Evolutionary conservation across 2,888 invertebrate genomes (phyloP), one percentile per base, ranked within the genome.

Genomic region (Tanytarsus gracilentus): DNA sequence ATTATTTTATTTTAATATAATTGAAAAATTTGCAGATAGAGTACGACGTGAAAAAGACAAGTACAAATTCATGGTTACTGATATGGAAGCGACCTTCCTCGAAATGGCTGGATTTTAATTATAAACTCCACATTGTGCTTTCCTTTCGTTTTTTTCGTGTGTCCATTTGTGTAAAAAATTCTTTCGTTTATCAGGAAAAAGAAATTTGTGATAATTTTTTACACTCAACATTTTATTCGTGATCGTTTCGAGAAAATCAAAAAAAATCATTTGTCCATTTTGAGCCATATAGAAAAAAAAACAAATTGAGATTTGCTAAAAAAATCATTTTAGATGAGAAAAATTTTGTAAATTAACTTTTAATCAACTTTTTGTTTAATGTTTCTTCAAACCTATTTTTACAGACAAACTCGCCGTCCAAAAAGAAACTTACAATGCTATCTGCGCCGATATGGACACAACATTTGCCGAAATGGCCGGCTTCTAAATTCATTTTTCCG

Each of bases 391-490:
- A 58, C 44, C 44, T 58, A 58, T 58, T 63, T 62, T 76, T 77
- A 62, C 76, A 79, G 79, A 79, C 76, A 75, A 77, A 65, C 73
- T 79, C 71, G 76, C 77, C 73, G 74, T 74, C 71, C 82, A 85
- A 78, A 91, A 90, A 84, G 89, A 90, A 82, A 88, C 88, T 80
- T 90, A 93, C 88, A 95, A 94, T 86, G 84, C 87, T 78, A 93
- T 94, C 83, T 90, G 90, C 82, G 94, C 94, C 81, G 94, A 94
- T 82, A 82, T 95, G 85, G 94, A 95, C 80, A 85, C 86, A 79
- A 94, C 94, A 77, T 93, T 92, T 83, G 88, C 92, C 76, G 94
- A 95, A 81, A 85, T 94, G 79, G 92, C 92, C 77, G 93, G 90
- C 84, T 93, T 93, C 84, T 93, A 90, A 87, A 78, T 44, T 18